These are phyloP conservation scores for Plecturocebus donacophilus DNA, from an alignment of 2,113 vertebrate genomes.

Conservation along the genomic window DNA sequence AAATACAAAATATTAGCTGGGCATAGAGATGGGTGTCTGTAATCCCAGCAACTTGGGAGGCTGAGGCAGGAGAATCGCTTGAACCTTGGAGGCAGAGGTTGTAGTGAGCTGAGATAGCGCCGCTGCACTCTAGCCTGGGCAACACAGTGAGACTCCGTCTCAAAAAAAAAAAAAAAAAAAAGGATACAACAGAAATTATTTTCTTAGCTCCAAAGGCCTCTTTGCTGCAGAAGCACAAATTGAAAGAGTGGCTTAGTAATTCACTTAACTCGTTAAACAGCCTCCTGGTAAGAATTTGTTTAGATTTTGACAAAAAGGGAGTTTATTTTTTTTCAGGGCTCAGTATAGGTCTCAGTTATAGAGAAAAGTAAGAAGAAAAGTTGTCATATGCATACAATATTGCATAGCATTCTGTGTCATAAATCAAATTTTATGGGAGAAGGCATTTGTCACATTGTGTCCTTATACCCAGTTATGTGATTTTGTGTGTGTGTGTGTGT, in stretches of 20 bases:
- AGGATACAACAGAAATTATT: conserved; percentile 55
- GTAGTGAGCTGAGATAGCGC: too few relatives aligned
- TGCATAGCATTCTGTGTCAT: conserved; percentile 11
- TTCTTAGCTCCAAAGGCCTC: conserved; percentile 22
- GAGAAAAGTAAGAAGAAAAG: conserved; percentile 14
- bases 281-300: conserved; percentile 58
- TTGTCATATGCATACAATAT: not conserved
- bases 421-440: not conserved
- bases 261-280: conserved; percentile 58
- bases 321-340: not conserved
- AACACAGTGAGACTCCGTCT: too few relatives aligned
- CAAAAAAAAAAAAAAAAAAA: too few relatives aligned
- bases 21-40: too few relatives aligned
- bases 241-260: conserved; percentile 53
- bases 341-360: not conserved
- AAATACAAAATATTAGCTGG: too few relatives aligned
- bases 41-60: too few relatives aligned
- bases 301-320: conserved; percentile 33
- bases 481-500: not conserved
- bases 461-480: not conserved
- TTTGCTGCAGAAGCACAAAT: conserved; percentile 49
- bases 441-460: not conserved
- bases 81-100: too few relatives aligned
- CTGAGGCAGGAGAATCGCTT: too few relatives aligned
- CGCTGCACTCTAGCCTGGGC: too few relatives aligned